Evolutionary conservation across 2,797 vertebrate genomes (phyloP).

Genomic region (Pangasius sanitwongsei): DNA sequence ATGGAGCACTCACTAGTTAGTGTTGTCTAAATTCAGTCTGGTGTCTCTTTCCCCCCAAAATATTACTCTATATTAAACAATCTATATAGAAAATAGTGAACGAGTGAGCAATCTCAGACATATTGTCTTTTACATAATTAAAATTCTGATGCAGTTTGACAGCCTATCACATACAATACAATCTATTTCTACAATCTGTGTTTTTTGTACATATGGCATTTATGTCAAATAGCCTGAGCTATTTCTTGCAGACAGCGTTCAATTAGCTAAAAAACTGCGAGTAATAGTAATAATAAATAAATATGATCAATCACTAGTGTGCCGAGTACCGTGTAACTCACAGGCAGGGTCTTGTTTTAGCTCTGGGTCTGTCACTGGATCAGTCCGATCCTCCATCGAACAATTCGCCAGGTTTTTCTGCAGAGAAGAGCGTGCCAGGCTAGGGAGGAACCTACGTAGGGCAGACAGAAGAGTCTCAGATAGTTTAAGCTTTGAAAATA

Average conservation of each 20-base stretch:
- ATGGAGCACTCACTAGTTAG: background rate
- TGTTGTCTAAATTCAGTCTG: background rate
- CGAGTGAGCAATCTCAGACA: background rate
- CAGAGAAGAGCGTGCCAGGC: slow-evolving; percentile 84
- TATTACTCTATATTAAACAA: background rate
- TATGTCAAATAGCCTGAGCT: slow-evolving; percentile 16
- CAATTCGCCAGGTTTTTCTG: slow-evolving; percentile 84
- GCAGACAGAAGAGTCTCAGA: background rate
- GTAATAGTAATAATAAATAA: background rate
- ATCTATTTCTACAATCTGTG: slow-evolving; percentile 29
- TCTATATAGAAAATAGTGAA: background rate
- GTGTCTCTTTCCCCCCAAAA: background rate
- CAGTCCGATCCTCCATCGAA: slow-evolving; percentile 72
- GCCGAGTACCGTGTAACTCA: slow-evolving; percentile 68
- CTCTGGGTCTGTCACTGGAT: slow-evolving; percentile 55
- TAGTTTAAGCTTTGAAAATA: background rate
- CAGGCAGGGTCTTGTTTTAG: slow-evolving; percentile 75
- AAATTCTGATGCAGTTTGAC: background rate
- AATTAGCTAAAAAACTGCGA: background rate
- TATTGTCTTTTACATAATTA: background rate
- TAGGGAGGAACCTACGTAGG: slow-evolving; percentile 88
- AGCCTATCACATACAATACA: background rate
- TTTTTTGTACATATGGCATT: slow-evolving; percentile 3
- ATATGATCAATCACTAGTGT: background rate
- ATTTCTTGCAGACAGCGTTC: background rate